phyloP scores from a whole-genome alignment of 2,113 vertebrate genomes.

The Anhinga anhinga region DNA sequence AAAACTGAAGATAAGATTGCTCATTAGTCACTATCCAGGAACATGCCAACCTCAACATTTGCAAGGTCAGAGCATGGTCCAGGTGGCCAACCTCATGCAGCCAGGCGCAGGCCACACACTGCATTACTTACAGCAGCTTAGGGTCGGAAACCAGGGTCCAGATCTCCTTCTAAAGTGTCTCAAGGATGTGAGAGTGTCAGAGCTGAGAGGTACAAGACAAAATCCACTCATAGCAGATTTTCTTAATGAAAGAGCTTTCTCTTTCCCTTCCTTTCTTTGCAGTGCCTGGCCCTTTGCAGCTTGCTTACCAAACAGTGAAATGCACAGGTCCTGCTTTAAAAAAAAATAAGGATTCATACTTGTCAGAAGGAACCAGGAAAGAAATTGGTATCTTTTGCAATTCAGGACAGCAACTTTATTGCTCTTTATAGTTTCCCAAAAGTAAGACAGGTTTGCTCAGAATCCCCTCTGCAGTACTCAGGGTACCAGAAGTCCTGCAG shows the following conservation, averaged over 20 bases:
- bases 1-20: background rate
- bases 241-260: background rate
- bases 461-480: background rate
- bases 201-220: background rate
- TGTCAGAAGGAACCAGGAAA: background rate
- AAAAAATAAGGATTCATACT: background rate
- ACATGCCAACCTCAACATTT: background rate
- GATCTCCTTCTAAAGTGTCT: background rate
- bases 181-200: background rate
- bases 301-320: background rate
- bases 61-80: background rate
- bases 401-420: slow-evolving; percentile 48
- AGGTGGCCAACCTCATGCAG: fast-evolving
- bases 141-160: background rate
- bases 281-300: background rate
- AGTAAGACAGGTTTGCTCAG: slow-evolving; percentile 23
- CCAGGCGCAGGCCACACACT: background rate
- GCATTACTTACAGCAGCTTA: background rate
- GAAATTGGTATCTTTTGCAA: slow-evolving; percentile 15
- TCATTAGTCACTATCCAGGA: background rate
- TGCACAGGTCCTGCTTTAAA: background rate
- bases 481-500: background rate
- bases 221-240: background rate
- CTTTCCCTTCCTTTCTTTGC: background rate
- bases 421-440: slow-evolving; percentile 12